Conservation (phyloP, 2,113 vertebrate species). For the Furnarius figulus region DNA sequence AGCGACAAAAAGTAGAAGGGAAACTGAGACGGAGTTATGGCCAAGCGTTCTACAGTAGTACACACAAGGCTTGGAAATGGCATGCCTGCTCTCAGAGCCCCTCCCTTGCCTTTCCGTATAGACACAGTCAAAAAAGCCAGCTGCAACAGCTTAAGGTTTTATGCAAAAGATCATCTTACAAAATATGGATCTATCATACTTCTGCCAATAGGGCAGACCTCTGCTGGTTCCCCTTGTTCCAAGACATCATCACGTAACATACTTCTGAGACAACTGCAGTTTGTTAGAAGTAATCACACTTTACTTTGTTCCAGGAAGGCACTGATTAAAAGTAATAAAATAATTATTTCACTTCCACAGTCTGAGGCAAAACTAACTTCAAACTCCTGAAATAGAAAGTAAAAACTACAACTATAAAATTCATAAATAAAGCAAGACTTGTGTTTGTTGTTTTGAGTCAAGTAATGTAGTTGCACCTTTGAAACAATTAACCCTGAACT, state of each 20-base stretch:
- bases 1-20: background rate
- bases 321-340: background rate
- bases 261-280: background rate
- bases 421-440: background rate
- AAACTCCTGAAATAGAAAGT: background rate
- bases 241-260: background rate
- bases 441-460: background rate
- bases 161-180: background rate
- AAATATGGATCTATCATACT: constrained; percentile 12
- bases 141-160: background rate
- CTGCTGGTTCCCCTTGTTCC: background rate
- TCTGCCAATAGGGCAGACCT: constrained; percentile 1
- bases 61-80: background rate
- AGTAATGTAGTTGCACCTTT: background rate
- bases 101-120: background rate
- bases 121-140: background rate
- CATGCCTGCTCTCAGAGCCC: background rate
- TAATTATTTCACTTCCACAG: background rate
- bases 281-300: background rate
- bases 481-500: background rate
- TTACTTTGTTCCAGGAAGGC: background rate
- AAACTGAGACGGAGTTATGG: background rate
- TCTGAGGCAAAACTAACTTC: background rate
- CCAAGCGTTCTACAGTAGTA: background rate
- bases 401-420: background rate